Conservation (phyloP, 2,888 invertebrate genomes). For the Ichneumoninae sp. region DNA sequence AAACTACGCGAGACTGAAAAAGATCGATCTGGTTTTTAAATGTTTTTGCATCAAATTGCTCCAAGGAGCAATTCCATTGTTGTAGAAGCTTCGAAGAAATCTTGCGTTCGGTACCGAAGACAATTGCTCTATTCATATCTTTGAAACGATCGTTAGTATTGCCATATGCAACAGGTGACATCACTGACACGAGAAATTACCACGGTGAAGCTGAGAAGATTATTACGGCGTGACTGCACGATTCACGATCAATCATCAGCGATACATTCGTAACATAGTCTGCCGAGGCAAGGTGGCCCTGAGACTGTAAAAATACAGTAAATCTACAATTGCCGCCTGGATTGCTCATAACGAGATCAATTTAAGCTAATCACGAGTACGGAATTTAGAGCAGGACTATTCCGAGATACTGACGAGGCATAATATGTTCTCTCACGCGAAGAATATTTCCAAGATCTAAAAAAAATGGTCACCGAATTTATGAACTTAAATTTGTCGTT, state of each 20-base stretch:
- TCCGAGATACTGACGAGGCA: constrained; percentile 1
- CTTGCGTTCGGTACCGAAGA: background rate
- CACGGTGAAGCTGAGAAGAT: background rate
- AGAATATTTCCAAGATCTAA: constrained; percentile 31
- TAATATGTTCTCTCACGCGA: constrained; percentile 6
- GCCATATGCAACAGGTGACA: constrained; percentile 16
- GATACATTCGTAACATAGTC: background rate
- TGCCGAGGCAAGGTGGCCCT: background rate
- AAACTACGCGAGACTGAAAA: background rate
- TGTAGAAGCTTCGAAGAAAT: background rate
- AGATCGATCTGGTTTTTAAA: background rate
- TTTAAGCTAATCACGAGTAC: background rate
- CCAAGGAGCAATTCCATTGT: constrained; percentile 7
- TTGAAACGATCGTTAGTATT: background rate
- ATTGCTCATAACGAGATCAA: constrained; percentile 25
- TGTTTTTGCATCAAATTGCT: background rate
- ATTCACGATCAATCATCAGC: constrained; percentile 3
- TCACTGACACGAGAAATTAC: background rate
- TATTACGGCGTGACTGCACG: background rate
- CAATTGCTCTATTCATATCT: constrained; percentile 2
- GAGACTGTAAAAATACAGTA: constrained; percentile 1
- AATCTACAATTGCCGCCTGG: background rate
- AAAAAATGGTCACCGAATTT: background rate
- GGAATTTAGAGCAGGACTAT: constrained; percentile 16
- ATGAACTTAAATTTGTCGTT: constrained; percentile 29